phyloP scores from a whole-genome alignment of 2,888 invertebrate genomes.

The Macrosoma leucophasiata region DNA sequence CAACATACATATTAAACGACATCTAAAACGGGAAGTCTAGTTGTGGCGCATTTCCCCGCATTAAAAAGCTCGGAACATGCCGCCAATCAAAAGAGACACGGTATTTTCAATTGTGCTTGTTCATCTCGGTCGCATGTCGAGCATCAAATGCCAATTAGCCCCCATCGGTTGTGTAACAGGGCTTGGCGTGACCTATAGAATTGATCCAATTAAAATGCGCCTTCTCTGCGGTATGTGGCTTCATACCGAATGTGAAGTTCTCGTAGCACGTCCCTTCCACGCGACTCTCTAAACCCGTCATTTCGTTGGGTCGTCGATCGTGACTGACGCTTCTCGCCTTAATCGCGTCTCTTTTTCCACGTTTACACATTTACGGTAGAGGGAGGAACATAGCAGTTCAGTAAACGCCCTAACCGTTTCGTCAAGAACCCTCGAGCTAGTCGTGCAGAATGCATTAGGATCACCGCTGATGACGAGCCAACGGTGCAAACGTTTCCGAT shows the following conservation, averaged over 20 bases:
- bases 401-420: slow-evolving; percentile 34
- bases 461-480: slow-evolving; percentile 39
- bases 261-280: no score
- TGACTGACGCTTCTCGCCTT: slow-evolving; percentile 32
- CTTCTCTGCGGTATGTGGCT: no score
- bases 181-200: slow-evolving; percentile 49
- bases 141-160: slow-evolving; percentile 30
- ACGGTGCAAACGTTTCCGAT: slow-evolving; percentile 37
- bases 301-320: slow-evolving; percentile 27
- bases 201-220: slow-evolving; percentile 53
- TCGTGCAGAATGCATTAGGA: slow-evolving; percentile 44
- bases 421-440: slow-evolving; percentile 37
- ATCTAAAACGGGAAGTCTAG: no score
- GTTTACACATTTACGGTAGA: slow-evolving; percentile 21
- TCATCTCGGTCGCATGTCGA: slow-evolving; percentile 28
- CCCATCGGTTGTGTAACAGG: slow-evolving; percentile 18
- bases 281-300: slow-evolving; percentile 24
- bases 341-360: no score
- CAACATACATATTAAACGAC: slow-evolving; percentile 1
- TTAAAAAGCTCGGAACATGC: slow-evolving; percentile 2
- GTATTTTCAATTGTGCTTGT: slow-evolving; percentile 11
- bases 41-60: no score
- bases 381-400: slow-evolving; percentile 39
- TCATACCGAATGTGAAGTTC: no score
- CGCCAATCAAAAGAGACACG: slow-evolving; percentile 4